A percentile compares a stretch with the other conserved stretches of the same genome.
Evolutionary conservation across 2,888 invertebrate genomes (phyloP).

Genomic region (Scelioninae gen. 1): DNA sequence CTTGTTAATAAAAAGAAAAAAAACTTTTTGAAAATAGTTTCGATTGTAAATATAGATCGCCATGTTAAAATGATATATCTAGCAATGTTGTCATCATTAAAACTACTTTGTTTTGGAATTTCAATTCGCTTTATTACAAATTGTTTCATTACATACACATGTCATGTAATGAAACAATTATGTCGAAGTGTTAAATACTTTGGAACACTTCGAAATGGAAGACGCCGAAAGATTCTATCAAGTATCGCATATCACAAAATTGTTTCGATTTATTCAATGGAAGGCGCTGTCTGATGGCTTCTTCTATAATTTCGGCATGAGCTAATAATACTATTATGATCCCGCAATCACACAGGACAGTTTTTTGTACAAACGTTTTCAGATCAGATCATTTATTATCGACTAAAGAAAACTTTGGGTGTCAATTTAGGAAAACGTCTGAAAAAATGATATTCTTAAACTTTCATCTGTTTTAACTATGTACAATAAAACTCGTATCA

Average conservation of each 20-base stretch:
- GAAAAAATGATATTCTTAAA: too few relatives aligned
- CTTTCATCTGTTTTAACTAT: too few relatives aligned
- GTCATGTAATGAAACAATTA: slow-evolving; percentile 39
- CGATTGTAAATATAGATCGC: slow-evolving; percentile 25
- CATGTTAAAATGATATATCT: background rate
- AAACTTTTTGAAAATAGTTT: slow-evolving; percentile 29
- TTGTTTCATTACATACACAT: slow-evolving; percentile 22
- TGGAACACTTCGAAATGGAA: slow-evolving; percentile 27
- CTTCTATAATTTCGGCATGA: background rate
- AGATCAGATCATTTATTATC: background rate
- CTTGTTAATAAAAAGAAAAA: slow-evolving; percentile 20
- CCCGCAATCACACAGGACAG: background rate
- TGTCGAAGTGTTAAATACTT: slow-evolving; percentile 19
- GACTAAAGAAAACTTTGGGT: background rate
- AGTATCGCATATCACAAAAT: slow-evolving; percentile 32
- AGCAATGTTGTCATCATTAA: background rate
- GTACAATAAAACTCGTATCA: too few relatives aligned
- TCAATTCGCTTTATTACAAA: slow-evolving; percentile 30
- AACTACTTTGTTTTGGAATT: slow-evolving; percentile 1
- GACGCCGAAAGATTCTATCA: slow-evolving; percentile 19
- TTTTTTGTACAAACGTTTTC: background rate
- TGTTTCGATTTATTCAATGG: background rate
- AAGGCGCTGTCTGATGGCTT: background rate
- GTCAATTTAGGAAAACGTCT: background rate
- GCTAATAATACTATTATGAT: background rate